Conservation (phyloP, 2,888 invertebrate species). For the Aleiodes leptofemur region DNA sequence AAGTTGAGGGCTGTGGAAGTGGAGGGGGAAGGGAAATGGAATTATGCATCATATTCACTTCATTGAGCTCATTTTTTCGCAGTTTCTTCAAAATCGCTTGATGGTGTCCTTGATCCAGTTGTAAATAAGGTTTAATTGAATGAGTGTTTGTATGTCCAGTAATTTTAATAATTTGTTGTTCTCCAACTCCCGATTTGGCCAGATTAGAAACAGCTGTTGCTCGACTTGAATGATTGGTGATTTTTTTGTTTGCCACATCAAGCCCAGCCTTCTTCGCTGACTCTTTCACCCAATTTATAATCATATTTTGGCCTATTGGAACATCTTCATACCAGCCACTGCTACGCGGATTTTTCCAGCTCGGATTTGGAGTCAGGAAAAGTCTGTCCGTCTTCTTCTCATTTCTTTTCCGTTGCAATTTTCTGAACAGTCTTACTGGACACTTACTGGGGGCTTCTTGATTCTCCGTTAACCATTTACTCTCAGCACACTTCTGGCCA, state of each 20-base stretch:
- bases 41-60: constrained; percentile 13
- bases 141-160: constrained; percentile 41
- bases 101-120: constrained; percentile 29
- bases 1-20: not conserved
- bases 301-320: constrained; percentile 33
- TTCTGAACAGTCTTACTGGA: constrained; percentile 44
- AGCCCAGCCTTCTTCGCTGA: constrained; percentile 34
- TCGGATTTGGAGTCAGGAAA: constrained; percentile 52
- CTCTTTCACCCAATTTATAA: constrained; percentile 41
- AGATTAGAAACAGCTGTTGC: too few relatives aligned
- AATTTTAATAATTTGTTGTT: constrained; percentile 44
- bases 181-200: constrained; percentile 41
- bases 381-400: constrained; percentile 48
- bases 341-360: constrained; percentile 34
- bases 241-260: constrained; percentile 44
- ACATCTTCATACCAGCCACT: constrained; percentile 48
- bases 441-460: constrained; percentile 41
- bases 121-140: constrained; percentile 32
- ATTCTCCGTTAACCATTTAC: constrained; percentile 53
- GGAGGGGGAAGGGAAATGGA: constrained; percentile 9
- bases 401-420: constrained; percentile 42
- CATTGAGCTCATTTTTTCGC: constrained; percentile 18
- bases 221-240: constrained; percentile 42
- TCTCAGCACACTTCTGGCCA: constrained; percentile 44
- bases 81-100: constrained; percentile 21